Evolutionary conservation across 2,888 invertebrate species (phyloP).

Genomic region (Amitus sp.): DNA sequence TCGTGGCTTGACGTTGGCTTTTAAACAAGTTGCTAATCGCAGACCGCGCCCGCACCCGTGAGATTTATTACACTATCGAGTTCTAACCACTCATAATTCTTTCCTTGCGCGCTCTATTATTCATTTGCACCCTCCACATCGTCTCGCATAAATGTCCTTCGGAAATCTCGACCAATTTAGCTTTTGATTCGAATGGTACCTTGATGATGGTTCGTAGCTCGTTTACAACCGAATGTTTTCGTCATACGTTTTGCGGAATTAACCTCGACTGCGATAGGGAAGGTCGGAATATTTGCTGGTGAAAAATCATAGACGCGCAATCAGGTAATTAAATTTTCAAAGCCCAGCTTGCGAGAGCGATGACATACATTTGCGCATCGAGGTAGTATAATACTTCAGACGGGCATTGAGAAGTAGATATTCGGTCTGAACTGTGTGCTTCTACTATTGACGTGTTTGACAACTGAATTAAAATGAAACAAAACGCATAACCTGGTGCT

Average conservation of each 20-base stretch:
- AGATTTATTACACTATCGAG: slow-evolving; percentile 35
- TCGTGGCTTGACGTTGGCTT: slow-evolving; percentile 25
- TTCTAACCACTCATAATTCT: slow-evolving; percentile 27
- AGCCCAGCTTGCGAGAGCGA: slow-evolving; percentile 4
- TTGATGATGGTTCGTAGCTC: no score
- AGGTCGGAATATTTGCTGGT: no score
- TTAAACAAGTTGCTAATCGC: slow-evolving; percentile 33
- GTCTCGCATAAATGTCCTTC: slow-evolving; percentile 18
- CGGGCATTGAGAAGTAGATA: slow-evolving; percentile 22
- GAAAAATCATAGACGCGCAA: background rate
- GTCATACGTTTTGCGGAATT: background rate
- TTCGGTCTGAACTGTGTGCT: slow-evolving; percentile 26
- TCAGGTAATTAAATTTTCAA: background rate
- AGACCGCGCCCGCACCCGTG: slow-evolving; percentile 17
- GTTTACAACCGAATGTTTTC: no score
- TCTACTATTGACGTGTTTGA: slow-evolving; percentile 24
- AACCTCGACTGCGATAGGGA: no score
- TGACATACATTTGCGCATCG: slow-evolving; percentile 27
- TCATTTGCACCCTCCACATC: slow-evolving; percentile 16
- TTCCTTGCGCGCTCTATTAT: slow-evolving; percentile 25
- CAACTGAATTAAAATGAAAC: slow-evolving; percentile 30
- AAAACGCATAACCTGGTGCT: background rate
- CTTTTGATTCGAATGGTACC: no score
- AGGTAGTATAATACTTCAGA: slow-evolving; percentile 26
- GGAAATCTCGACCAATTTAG: slow-evolving; percentile 1